Conservation (phyloP, 2,797 vertebrate genomes). For the Phaenicophaeus curvirostris region DNA sequence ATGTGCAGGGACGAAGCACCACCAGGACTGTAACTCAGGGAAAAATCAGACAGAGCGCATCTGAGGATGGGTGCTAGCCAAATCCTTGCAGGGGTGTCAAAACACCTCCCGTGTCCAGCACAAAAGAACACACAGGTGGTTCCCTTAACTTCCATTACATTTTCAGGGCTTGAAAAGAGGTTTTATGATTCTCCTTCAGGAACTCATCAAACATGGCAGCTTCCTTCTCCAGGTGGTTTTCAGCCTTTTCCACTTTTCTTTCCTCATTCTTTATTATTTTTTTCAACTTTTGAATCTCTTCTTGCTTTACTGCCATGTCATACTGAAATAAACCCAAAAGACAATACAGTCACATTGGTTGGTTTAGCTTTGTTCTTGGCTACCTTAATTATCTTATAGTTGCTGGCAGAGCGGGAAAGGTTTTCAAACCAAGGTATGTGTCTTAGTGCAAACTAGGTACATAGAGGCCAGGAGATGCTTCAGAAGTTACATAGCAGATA, state of each 20-base stretch:
- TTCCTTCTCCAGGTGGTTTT: slow-evolving; percentile 81
- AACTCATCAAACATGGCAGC: slow-evolving; percentile 83
- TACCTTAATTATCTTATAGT: background rate
- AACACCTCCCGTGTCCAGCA: background rate
- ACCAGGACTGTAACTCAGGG: background rate
- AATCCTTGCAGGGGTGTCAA: background rate
- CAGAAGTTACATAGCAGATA: background rate
- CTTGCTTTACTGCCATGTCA: slow-evolving; percentile 80
- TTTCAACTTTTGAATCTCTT: slow-evolving; percentile 84
- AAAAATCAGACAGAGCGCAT: background rate
- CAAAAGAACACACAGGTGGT: background rate
- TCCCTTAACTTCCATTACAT: slow-evolving; percentile 74
- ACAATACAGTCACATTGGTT: background rate
- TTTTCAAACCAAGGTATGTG: background rate
- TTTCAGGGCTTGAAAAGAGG: slow-evolving; percentile 82
- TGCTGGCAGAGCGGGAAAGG: background rate
- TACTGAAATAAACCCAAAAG: slow-evolving; percentile 74
- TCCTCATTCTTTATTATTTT: slow-evolving; percentile 76
- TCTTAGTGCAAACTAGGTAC: background rate
- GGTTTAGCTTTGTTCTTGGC: background rate
- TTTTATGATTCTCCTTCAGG: slow-evolving; percentile 86
- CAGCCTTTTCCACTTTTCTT: slow-evolving; percentile 78
- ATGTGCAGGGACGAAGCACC: background rate
- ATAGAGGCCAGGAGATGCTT: background rate
- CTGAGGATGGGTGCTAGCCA: background rate